A percentile compares a stretch with the other conserved stretches of the same genome.
Evolutionary conservation across 1,140 invertebrate genomes (phyloP).

Genomic region (Leptoteleia sp.): DNA sequence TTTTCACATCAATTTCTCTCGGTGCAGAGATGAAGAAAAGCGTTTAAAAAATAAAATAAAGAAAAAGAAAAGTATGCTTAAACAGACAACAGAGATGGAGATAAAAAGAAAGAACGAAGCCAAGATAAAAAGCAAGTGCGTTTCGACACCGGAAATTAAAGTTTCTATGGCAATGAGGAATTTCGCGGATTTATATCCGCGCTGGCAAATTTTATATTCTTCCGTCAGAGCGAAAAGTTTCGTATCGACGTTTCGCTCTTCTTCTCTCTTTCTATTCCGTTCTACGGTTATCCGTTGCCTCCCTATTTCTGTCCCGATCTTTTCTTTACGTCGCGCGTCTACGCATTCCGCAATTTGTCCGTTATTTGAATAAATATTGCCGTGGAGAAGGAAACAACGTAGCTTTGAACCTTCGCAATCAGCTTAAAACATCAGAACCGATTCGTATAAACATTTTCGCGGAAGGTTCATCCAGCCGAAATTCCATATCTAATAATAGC

Average conservation of each 20-base stretch:
- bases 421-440: conserved; percentile 29
- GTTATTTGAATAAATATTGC: conserved; percentile 16
- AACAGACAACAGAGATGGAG: too few relatives aligned
- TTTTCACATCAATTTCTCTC: too few relatives aligned
- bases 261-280: background rate
- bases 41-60: too few relatives aligned
- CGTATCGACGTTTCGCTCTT: background rate
- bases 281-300: too few relatives aligned
- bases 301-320: too few relatives aligned
- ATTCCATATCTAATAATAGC: conserved; percentile 40
- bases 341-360: background rate
- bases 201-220: conserved; percentile 24
- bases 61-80: too few relatives aligned
- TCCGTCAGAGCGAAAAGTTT: conserved; percentile 5
- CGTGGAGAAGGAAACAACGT: background rate
- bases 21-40: too few relatives aligned
- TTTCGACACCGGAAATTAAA: conserved; percentile 42
- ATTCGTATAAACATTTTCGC: conserved; percentile 30
- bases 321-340: background rate
- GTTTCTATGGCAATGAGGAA: conserved; percentile 31
- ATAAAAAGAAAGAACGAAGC: too few relatives aligned
- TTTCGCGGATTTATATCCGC: conserved; percentile 15
- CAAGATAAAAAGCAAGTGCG: conserved; percentile 19
- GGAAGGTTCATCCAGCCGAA: conserved; percentile 18
- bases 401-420: conserved; percentile 9